These are phyloP conservation scores for Aproaerema taeniolella DNA, from an alignment of 2,888 invertebrate species.

Conservation along the genomic window DNA sequence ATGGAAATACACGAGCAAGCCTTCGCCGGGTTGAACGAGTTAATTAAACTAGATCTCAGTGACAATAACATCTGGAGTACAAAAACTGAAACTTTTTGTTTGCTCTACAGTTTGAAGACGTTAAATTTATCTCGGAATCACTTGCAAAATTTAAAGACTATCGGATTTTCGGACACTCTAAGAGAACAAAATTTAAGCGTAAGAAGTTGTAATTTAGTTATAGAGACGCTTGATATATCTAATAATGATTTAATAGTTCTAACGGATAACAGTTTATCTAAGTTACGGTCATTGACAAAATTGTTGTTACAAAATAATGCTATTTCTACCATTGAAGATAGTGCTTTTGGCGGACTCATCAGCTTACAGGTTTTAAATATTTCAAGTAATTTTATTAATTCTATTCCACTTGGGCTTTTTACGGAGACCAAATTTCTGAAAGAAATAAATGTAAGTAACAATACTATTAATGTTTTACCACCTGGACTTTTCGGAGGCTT, in stretches of 20 bases:
- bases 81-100: slow-evolving; percentile 84
- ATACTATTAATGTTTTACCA: slow-evolving; percentile 84
- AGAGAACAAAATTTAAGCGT: slow-evolving; percentile 75
- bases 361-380: slow-evolving; percentile 84
- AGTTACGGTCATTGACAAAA: slow-evolving; percentile 81
- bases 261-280: slow-evolving; percentile 82
- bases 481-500: slow-evolving; percentile 84
- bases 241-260: slow-evolving; percentile 84
- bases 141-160: slow-evolving; percentile 84
- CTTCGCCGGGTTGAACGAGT: slow-evolving; percentile 81
- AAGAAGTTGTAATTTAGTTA: slow-evolving; percentile 81
- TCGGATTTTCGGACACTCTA: slow-evolving; percentile 85
- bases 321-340: slow-evolving; percentile 83
- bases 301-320: slow-evolving; percentile 86
- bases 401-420: slow-evolving; percentile 86
- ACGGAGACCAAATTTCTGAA: slow-evolving; percentile 80
- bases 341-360: slow-evolving; percentile 82
- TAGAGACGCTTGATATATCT: slow-evolving; percentile 85
- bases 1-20: slow-evolving; percentile 84
- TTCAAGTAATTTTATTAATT: slow-evolving; percentile 86
- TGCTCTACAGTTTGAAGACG: slow-evolving; percentile 81
- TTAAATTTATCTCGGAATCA: slow-evolving; percentile 87
- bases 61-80: slow-evolving; percentile 88
- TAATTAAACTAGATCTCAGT: slow-evolving; percentile 82
- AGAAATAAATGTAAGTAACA: slow-evolving; percentile 85